These are phyloP conservation scores for Rhimphoctona megacephalus DNA, from an alignment of 2,888 invertebrate genomes.

Conservation along the genomic window DNA sequence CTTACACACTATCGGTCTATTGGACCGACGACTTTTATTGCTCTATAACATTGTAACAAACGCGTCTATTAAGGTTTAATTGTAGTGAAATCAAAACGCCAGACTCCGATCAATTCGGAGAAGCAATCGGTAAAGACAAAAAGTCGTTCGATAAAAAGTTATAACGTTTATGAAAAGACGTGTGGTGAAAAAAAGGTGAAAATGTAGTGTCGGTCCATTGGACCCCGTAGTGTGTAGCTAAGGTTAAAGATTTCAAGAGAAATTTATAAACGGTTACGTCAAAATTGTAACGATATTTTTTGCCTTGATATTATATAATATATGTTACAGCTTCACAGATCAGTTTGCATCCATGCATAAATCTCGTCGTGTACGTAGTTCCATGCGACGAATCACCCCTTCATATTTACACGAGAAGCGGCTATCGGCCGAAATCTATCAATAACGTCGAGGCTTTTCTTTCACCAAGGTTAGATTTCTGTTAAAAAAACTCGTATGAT, in stretches of 20 bases:
- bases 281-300: neutral
- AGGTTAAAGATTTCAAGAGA: neutral
- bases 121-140: no score
- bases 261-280: neutral
- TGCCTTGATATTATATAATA: neutral
- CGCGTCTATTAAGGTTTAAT: no score
- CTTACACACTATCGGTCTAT: no score
- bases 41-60: no score
- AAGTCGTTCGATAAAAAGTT: no score
- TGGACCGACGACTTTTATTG: no score
- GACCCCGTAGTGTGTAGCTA: no score
- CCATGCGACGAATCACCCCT: conserved; percentile 91
- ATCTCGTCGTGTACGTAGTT: conserved; percentile 93
- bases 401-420: conserved; percentile 87
- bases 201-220: no score
- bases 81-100: no score
- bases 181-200: no score
- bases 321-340: conserved; percentile 89
- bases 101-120: no score
- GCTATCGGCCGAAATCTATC: conserved; percentile 76
- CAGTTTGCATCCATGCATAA: conserved; percentile 92
- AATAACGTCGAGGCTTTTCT: conserved; percentile 89
- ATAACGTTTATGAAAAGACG: no score
- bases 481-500: neutral
- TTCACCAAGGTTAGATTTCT: conserved; percentile 87